These are phyloP conservation scores for Esperia sulphurella DNA, from an alignment of 2,888 invertebrate genomes.

Conservation along the genomic window DNA sequence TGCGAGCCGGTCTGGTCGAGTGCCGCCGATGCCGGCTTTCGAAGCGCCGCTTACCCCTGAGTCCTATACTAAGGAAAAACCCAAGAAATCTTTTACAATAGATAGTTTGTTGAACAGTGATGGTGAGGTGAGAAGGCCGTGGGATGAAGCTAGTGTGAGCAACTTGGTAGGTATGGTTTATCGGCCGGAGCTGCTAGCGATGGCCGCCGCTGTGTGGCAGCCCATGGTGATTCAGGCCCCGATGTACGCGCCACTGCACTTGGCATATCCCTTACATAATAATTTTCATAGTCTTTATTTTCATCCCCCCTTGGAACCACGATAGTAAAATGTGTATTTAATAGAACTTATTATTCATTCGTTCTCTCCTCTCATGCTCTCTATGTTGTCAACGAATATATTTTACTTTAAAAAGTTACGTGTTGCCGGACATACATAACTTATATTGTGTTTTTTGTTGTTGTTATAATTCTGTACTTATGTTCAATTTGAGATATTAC, in stretches of 20 bases:
- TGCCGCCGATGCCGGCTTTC: constrained; percentile 32
- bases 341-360: not conserved
- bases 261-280: constrained; percentile 31
- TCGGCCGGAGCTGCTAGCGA: constrained; percentile 36
- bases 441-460: no score
- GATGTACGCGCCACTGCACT: constrained; percentile 29
- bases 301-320: constrained; percentile 18
- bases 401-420: no score
- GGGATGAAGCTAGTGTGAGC: constrained; percentile 21
- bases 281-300: constrained; percentile 26
- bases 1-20: constrained; percentile 40
- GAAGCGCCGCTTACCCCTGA: constrained; percentile 26
- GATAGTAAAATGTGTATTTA: not conserved
- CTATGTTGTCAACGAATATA: no score
- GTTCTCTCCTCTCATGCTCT: not conserved
- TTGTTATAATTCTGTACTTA: no score
- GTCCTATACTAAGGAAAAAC: constrained; percentile 39
- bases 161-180: constrained; percentile 26
- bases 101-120: constrained; percentile 90
- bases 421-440: no score
- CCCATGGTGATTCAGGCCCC: constrained; percentile 28
- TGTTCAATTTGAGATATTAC: no score
- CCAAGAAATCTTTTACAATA: constrained; percentile 88
- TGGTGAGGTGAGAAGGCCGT: constrained; percentile 38
- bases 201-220: constrained; percentile 44